Conservation (phyloP, 1,140 invertebrate genomes). For the Brachionus plicatilis region DNA sequence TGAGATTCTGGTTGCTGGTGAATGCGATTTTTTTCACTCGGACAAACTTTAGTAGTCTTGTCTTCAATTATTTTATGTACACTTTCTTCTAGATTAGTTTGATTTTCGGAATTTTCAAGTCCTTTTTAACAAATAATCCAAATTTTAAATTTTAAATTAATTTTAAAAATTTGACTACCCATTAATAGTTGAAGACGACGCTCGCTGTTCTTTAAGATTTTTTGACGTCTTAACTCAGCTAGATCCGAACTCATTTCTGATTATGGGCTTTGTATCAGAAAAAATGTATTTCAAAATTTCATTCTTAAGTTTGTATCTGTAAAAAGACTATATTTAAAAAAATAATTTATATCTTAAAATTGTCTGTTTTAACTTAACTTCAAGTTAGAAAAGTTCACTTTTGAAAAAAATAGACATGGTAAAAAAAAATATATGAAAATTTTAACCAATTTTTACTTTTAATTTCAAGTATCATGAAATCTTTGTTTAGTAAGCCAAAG, state of each 20-base stretch:
- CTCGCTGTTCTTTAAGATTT: constrained; percentile 31
- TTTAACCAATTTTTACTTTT: too few species aligned
- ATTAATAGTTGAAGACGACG: constrained; percentile 29
- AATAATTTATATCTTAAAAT: background rate
- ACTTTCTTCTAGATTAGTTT: background rate
- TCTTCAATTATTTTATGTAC: background rate
- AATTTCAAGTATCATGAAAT: too few species aligned
- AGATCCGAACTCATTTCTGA: constrained; percentile 8
- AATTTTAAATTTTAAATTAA: background rate
- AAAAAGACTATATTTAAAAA: background rate
- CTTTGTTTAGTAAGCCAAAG: too few species aligned
- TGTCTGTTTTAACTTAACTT: background rate
- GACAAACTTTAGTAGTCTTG: background rate
- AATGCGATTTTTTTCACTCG: background rate
- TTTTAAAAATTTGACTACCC: background rate
- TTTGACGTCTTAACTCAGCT: constrained; percentile 39
- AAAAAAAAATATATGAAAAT: too few species aligned
- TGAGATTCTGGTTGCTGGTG: background rate
- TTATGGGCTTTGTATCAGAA: background rate
- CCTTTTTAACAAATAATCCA: background rate
- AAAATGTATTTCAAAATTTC: background rate
- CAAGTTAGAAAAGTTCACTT: background rate
- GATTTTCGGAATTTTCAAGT: background rate
- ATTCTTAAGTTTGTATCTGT: background rate
- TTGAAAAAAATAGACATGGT: too few species aligned